Base-by-base conservation (phyloP, 2,888 invertebrate genomes). In the Hemaris fuciformis region DNA sequence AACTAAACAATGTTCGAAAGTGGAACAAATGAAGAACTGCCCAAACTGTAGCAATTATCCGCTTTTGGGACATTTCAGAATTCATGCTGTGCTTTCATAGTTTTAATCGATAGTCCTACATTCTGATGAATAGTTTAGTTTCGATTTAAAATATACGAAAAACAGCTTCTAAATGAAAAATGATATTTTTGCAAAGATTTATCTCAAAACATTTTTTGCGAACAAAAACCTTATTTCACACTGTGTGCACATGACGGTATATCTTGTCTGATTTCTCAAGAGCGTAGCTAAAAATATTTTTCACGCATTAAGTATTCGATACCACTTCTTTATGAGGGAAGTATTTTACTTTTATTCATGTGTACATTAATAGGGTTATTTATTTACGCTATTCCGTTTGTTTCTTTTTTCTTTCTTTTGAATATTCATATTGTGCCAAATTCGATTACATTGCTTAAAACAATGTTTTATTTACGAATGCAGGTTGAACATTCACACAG, bases 181-280 rank as follows among this genome's bases (percentile, higher is more conserved):
- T 67, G 64, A 66, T 64, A 70, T 72, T 72, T 70, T 71, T 68
- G 71, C 71, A 75, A 67, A 73, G 73, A 70, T 69, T 77, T 77
- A 76, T 81, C 76, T 74, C 72, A 80, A 73, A 75, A 75, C 73
- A 80, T 79, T 79, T 79, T 81, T 80, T 80, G 75, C 68, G 75
- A 79, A 80, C 79, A 81, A 83, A 76, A 84, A 89, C 73, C 87
- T 86, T 82, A 90, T 90, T 90, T 91, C 91, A 91, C 91, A 87
- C 79, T 79, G 74, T 80, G 78, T 87, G 89, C 87, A 84, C 90
- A 88, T 77, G 80, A 68, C 80, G 69, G 77, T 84, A 80, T 81
- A 81, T 84, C 80, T 83, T 78, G 80, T 84, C 83, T 84, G 81
- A 87, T 85, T 87, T 84, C 84, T 84, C 81, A 79, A 71, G 81